phyloP scores from a whole-genome alignment of 2,113 vertebrate genomes.

The Macrotis lagotis region DNA sequence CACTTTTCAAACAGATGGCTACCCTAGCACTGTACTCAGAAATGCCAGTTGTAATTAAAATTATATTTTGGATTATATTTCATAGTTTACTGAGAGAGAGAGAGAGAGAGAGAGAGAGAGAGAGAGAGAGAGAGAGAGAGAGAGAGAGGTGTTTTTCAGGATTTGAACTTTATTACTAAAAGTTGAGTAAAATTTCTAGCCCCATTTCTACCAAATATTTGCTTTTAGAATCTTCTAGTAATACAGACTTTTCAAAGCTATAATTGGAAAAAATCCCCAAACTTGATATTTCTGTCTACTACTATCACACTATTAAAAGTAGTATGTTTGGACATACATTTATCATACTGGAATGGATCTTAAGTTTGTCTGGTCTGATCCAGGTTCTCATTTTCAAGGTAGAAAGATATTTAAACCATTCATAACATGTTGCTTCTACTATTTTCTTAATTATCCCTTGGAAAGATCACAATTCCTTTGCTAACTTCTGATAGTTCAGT shows the following conservation, averaged over 20 bases:
- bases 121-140: too few species aligned
- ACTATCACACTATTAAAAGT: not conserved
- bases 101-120: not conserved
- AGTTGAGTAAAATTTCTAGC: constrained; percentile 7
- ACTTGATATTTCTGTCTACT: not conserved
- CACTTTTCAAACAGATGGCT: constrained; percentile 65
- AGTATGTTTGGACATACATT: not conserved
- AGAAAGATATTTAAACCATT: not conserved
- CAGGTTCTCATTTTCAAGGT: not conserved
- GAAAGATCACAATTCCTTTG: not conserved
- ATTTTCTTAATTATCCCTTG: not conserved
- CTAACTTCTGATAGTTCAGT: not conserved
- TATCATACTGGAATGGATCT: not conserved
- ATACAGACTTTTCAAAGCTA: not conserved
- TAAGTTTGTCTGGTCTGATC: not conserved
- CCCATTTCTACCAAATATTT: constrained; percentile 60
- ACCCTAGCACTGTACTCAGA: constrained; percentile 21
- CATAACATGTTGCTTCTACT: not conserved
- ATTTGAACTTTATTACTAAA: constrained; percentile 41
- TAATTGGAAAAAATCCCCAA: not conserved
- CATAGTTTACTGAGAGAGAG: constrained; percentile 50
- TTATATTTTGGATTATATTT: constrained; percentile 67
- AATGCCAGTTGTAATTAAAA: constrained; percentile 68
- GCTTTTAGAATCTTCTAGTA: constrained; percentile 16
- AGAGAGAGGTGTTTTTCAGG: constrained; percentile 28